A percentile compares a stretch with the other conserved stretches of the same genome.
Conservation (phyloP, 2,113 vertebrate genomes). For the Odontophorus gujanensis region DNA sequence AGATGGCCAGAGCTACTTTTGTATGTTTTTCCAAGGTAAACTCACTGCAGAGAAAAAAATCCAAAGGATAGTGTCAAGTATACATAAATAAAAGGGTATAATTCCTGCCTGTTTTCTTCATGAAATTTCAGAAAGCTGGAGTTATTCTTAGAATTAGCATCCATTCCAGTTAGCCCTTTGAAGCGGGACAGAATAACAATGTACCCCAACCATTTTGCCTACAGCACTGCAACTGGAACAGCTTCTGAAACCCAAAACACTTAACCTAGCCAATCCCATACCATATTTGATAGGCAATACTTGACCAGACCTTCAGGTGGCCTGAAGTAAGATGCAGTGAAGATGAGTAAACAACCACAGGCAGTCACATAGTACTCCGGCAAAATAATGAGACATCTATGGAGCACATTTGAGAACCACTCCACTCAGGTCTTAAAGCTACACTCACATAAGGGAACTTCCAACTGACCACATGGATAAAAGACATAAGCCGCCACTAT, state of each 20-base stretch:
- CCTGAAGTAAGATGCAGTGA: neutral
- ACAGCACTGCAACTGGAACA: neutral
- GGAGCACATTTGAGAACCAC: neutral
- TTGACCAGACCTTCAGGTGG: neutral
- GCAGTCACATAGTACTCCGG: accelerated
- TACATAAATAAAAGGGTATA: neutral
- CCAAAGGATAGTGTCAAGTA: neutral
- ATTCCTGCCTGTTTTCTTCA: neutral
- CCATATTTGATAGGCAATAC: neutral
- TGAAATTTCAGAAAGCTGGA: neutral
- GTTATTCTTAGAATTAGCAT: neutral
- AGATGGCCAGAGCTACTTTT: too few species aligned
- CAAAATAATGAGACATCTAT: neutral
- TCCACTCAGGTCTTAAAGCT: neutral
- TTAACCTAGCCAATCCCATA: neutral
- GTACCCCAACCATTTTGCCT: neutral
- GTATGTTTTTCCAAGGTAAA: neutral
- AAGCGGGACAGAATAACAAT: neutral
- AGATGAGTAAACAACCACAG: neutral
- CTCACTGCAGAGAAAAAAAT: neutral
- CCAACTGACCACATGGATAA: neutral
- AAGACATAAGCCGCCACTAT: neutral
- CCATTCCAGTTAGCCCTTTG: neutral
- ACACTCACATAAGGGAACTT: neutral
- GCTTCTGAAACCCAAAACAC: neutral